A percentile compares a stretch with the other conserved stretches of the same genome.
These are phyloP conservation scores for Eriocheir sinensis DNA, from an alignment of 1,140 invertebrate species.

Conservation along the genomic window DNA sequence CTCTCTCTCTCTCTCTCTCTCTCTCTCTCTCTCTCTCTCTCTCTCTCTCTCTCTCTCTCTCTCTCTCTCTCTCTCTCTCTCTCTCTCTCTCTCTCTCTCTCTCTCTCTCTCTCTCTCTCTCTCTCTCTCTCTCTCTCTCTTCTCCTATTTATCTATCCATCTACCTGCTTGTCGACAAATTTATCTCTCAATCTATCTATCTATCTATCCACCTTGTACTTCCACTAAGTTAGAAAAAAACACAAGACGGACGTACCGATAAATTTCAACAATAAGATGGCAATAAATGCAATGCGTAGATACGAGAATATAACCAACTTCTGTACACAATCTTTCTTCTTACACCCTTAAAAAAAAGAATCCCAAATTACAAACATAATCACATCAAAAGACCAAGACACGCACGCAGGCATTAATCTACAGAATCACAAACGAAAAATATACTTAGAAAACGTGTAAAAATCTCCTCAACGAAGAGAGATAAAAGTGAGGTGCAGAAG, in stretches of 20 bases:
- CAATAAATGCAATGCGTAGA: no score
- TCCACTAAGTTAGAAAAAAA: no score
- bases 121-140: not conserved
- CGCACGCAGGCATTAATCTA: no score
- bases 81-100: not conserved
- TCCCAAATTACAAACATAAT: no score
- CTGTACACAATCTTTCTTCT: not conserved
- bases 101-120: constrained; percentile 32
- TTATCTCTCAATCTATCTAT: not conserved
- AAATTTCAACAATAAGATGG: no score
- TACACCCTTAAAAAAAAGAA: no score
- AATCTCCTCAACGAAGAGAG: no score
- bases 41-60: constrained; percentile 54
- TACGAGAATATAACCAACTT: no score
- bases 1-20: constrained; percentile 61
- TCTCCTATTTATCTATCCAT: not conserved
- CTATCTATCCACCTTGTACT: not conserved
- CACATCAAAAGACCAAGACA: no score
- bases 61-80: constrained; percentile 27
- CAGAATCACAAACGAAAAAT: no score
- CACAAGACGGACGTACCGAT: no score
- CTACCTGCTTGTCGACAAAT: not conserved
- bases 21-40: constrained; percentile 65
- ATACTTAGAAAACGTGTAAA: no score
- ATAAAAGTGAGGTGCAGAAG: not conserved